Evolutionary conservation across 2,797 vertebrate species (phyloP).

Genomic region (Xiphorhynchus erythropygius): DNA sequence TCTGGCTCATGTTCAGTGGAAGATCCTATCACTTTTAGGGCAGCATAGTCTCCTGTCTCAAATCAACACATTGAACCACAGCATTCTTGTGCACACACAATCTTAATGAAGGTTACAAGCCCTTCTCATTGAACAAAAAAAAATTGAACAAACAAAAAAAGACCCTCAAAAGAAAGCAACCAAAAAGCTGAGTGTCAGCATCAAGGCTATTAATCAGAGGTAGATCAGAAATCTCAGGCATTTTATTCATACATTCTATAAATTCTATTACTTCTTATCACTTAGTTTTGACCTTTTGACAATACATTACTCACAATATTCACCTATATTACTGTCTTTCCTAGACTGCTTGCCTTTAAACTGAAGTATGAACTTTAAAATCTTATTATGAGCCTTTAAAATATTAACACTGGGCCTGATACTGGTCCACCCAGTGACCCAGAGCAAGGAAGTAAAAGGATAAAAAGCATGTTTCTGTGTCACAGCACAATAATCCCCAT

Average conservation of each 20-base stretch:
- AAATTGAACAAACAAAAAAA: neutral
- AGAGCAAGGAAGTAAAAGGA: neutral
- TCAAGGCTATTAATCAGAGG: conserved; percentile 8
- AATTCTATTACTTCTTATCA: conserved; percentile 14
- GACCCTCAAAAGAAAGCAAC: neutral
- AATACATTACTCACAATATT: neutral
- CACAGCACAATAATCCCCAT: neutral
- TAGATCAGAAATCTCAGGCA: neutral
- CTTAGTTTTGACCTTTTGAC: conserved; percentile 36
- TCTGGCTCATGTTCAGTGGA: neutral
- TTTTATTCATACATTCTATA: conserved; percentile 11
- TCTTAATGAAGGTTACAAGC: neutral
- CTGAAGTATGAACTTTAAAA: conserved; percentile 5
- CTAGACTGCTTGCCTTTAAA: neutral
- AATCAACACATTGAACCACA: neutral
- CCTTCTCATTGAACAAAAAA: neutral
- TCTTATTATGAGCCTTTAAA: conserved; percentile 41
- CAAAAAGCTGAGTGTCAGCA: neutral
- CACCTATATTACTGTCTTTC: neutral
- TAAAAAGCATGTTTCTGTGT: neutral
- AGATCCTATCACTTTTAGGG: neutral
- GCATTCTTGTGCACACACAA: neutral
- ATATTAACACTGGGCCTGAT: neutral
- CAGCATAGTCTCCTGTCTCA: neutral
- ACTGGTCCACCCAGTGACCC: neutral